Evolutionary conservation across 2,113 vertebrate genomes (phyloP).

Genomic region (Dasyornis broadbenti): DNA sequence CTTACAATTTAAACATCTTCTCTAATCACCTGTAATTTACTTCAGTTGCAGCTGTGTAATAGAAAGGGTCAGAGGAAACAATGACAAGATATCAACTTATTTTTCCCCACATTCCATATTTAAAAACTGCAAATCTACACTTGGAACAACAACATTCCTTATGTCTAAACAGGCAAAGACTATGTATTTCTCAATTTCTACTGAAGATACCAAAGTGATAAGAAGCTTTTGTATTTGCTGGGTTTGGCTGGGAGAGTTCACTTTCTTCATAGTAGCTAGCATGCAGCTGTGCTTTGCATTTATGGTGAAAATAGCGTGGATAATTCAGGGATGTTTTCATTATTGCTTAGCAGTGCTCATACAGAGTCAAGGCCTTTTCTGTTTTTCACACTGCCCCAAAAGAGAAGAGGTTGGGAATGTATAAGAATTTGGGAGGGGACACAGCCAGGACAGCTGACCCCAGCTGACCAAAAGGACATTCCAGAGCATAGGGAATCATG

Average conservation of each 20-base stretch:
- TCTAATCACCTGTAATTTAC: slow-evolving; percentile 10
- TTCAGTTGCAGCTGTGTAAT: neutral
- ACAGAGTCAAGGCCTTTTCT: neutral
- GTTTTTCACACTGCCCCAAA: neutral
- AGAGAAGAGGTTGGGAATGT: neutral
- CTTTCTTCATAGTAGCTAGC: neutral
- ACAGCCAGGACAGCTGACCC: neutral
- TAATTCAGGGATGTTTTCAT: neutral
- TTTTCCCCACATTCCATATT: neutral
- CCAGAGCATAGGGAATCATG: neutral
- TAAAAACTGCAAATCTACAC: neutral
- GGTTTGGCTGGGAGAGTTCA: neutral
- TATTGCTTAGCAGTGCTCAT: neutral
- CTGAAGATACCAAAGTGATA: neutral
- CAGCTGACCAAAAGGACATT: neutral
- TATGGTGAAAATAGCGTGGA: neutral
- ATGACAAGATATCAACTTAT: neutral
- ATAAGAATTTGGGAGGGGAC: neutral
- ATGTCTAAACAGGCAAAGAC: neutral
- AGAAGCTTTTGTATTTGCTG: neutral
- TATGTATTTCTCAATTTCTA: neutral
- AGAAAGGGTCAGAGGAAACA: neutral
- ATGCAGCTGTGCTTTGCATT: neutral
- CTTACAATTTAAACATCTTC: neutral
- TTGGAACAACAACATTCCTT: neutral